phyloP scores from a whole-genome alignment of 2,888 invertebrate species.

The Pecten maximus region DNA sequence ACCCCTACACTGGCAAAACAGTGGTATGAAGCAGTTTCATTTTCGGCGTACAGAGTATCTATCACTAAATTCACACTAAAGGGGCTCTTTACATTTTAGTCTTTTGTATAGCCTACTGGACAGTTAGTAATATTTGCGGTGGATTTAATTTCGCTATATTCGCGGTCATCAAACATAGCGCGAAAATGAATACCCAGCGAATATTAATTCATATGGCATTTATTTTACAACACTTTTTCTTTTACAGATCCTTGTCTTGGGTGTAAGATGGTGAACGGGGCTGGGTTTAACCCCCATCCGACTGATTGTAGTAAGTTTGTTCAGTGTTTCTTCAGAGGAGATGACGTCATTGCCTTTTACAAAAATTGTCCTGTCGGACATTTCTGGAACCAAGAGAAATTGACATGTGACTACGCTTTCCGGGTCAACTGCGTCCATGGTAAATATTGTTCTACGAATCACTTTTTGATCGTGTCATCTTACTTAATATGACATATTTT shows the following conservation, averaged over 20 bases:
- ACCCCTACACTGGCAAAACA: too few species aligned
- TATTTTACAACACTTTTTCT: neutral
- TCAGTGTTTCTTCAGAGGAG: constrained; percentile 61
- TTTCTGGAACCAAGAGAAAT: constrained; percentile 63
- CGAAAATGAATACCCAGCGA: too few species aligned
- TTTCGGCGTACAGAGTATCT: too few species aligned
- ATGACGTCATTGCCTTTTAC: constrained; percentile 55
- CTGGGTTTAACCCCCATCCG: constrained; percentile 62
- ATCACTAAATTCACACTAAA: too few species aligned
- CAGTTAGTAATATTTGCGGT: too few species aligned
- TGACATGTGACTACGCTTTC: constrained; percentile 61
- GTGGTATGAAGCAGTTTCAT: too few species aligned
- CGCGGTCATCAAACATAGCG: too few species aligned
- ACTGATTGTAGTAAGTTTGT: constrained; percentile 67
- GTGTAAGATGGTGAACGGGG: constrained; percentile 59
- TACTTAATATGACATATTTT: neutral
- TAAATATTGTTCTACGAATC: constrained; percentile 28
- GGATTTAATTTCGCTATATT: too few species aligned
- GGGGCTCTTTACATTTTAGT: too few species aligned
- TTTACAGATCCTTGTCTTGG: constrained; percentile 41
- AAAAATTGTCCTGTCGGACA: constrained; percentile 66
- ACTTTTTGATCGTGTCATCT: neutral
- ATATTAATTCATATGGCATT: too few species aligned
- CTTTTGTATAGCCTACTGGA: too few species aligned
- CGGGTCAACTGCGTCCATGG: constrained; percentile 58